These are phyloP conservation scores for Callospermophilus lateralis DNA, from an alignment of 2,113 vertebrate genomes.

Conservation along the genomic window DNA sequence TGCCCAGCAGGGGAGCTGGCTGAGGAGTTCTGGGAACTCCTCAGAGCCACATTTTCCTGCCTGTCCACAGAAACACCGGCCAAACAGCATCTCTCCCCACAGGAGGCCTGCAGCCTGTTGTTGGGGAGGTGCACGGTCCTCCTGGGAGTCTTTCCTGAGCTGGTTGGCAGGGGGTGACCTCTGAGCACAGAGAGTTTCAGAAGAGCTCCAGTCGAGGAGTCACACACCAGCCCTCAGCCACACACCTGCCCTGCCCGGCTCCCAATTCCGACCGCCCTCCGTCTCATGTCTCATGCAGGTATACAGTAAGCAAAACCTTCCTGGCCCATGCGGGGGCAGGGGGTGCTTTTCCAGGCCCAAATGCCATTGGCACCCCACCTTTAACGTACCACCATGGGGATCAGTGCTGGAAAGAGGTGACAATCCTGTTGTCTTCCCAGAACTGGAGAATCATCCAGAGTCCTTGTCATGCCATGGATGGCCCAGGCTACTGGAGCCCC, in stretches of 20 bases:
- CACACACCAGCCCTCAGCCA: rapidly evolving
- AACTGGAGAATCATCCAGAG: not conserved
- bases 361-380: not conserved
- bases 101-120: not conserved
- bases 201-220: rapidly evolving
- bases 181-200: not conserved
- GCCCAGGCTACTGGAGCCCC: not conserved
- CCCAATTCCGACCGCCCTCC: rapidly evolving
- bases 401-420: not conserved
- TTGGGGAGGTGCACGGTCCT: too few relatives aligned
- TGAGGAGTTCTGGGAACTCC: not conserved
- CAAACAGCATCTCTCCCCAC: rapidly evolving
- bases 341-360: not conserved
- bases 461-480: not conserved
- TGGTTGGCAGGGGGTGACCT: not conserved
- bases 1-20: not conserved
- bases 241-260: rapidly evolving
- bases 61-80: not conserved
- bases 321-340: not conserved
- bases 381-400: rapidly evolving
- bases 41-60: not conserved
- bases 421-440: not conserved
- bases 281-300: not conserved
- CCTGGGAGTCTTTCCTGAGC: not conserved
- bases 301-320: not conserved